phyloP scores from a whole-genome alignment of 2,113 vertebrate genomes.

The Pseudorhombus dupliciocellatus region DNA sequence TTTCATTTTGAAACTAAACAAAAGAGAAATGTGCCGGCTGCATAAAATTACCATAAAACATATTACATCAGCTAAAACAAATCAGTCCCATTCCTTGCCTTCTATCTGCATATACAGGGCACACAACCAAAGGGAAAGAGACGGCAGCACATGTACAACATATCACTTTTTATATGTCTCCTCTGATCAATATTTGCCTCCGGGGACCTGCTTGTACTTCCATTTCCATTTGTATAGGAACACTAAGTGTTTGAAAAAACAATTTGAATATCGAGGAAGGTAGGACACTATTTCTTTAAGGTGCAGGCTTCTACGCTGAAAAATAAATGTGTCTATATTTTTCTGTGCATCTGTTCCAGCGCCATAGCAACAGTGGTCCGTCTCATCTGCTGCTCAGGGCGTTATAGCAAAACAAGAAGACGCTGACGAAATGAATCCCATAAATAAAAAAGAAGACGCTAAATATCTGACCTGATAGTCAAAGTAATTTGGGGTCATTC shows the following conservation, averaged over 20 bases:
- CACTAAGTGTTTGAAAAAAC: too few relatives aligned
- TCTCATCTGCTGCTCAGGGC: background rate
- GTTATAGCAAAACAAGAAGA: background rate
- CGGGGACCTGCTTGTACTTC: background rate
- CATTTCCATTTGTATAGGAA: too few relatives aligned
- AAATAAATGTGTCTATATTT: background rate
- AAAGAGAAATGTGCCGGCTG: background rate
- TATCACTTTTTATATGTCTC: constrained; percentile 15
- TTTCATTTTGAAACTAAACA: background rate
- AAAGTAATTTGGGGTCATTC: constrained; percentile 1
- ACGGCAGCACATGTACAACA: constrained; percentile 12
- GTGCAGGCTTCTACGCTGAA: background rate
- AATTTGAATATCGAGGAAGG: background rate
- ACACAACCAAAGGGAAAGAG: background rate
- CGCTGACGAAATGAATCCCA: background rate
- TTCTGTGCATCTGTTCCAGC: background rate
- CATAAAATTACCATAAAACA: background rate
- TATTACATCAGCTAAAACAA: constrained; percentile 34
- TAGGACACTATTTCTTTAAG: background rate
- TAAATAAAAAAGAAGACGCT: background rate
- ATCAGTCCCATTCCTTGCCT: background rate
- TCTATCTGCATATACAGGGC: constrained; percentile 32
- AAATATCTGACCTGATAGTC: background rate
- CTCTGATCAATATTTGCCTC: constrained; percentile 6
- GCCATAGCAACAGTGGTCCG: constrained; percentile 40